These are phyloP conservation scores for Ptychadena robeensis DNA, from an alignment of 2,797 vertebrate species.

Conservation along the genomic window DNA sequence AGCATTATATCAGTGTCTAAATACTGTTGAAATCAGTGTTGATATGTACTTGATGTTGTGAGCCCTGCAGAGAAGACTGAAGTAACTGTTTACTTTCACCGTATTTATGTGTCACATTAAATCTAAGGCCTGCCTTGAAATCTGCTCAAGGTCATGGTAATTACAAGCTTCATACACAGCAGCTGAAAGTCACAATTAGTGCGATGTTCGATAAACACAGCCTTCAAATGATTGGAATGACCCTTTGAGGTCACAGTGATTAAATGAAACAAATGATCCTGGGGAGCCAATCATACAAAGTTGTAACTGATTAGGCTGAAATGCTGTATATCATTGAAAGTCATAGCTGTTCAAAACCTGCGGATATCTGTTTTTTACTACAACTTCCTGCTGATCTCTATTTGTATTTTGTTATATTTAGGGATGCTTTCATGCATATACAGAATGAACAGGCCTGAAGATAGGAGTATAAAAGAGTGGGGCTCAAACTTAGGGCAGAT, in stretches of 20 bases:
- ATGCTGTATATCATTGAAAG: background rate
- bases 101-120: slow-evolving; percentile 54
- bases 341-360: background rate
- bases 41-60: slow-evolving; percentile 42
- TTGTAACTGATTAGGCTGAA: background rate
- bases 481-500: background rate
- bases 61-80: slow-evolving; percentile 13
- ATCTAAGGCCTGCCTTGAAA: slow-evolving; percentile 33
- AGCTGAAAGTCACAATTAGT: slow-evolving; percentile 56
- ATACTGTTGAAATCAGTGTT: slow-evolving; percentile 29
- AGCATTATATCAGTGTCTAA: slow-evolving; percentile 1
- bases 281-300: slow-evolving; percentile 4
- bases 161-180: slow-evolving; percentile 44
- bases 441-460: background rate
- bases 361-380: background rate
- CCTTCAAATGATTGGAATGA: slow-evolving; percentile 32
- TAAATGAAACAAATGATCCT: slow-evolving; percentile 34
- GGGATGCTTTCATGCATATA: too few species aligned
- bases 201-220: slow-evolving; percentile 50
- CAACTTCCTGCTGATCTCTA: background rate
- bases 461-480: background rate
- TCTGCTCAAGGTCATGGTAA: slow-evolving; percentile 47
- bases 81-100: slow-evolving; percentile 32
- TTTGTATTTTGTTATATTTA: background rate
- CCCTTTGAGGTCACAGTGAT: slow-evolving; percentile 45